Evolutionary conservation across 2,113 vertebrate species (phyloP).

Genomic region (Melozone crissalis): DNA sequence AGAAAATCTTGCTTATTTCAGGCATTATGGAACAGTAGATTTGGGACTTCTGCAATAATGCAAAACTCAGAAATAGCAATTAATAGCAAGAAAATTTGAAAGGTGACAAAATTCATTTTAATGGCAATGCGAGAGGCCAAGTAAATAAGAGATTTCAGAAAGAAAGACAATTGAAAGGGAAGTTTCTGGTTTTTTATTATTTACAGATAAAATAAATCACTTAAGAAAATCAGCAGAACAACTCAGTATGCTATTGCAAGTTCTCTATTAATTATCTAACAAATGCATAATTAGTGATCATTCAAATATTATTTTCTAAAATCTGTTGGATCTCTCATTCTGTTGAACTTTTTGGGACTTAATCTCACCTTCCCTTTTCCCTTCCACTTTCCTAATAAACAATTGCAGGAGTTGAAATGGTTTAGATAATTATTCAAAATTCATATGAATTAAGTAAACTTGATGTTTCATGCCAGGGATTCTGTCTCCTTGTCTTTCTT

Average conservation of each 20-base stretch:
- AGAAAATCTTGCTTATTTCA: background rate
- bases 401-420: fast-evolving
- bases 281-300: background rate
- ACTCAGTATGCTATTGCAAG: background rate
- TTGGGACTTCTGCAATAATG: background rate
- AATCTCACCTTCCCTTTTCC: background rate
- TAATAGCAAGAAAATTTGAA: background rate
- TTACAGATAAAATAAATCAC: background rate
- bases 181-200: fast-evolving
- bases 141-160: background rate
- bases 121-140: background rate
- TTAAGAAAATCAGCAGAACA: background rate
- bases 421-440: background rate
- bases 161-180: background rate
- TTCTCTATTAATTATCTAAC: background rate
- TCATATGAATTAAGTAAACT: background rate
- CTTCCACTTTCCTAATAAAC: background rate
- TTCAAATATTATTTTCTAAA: background rate
- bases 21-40: background rate
- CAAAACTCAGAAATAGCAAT: background rate
- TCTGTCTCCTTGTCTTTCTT: background rate
- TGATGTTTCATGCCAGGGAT: background rate
- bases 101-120: background rate
- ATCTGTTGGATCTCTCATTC: background rate
- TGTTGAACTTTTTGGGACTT: background rate